A percentile compares a stretch with the other conserved stretches of the same genome.
These are phyloP conservation scores for Zaprionus obscuricornis DNA, from an alignment of 2,888 invertebrate species.

Conservation along the genomic window DNA sequence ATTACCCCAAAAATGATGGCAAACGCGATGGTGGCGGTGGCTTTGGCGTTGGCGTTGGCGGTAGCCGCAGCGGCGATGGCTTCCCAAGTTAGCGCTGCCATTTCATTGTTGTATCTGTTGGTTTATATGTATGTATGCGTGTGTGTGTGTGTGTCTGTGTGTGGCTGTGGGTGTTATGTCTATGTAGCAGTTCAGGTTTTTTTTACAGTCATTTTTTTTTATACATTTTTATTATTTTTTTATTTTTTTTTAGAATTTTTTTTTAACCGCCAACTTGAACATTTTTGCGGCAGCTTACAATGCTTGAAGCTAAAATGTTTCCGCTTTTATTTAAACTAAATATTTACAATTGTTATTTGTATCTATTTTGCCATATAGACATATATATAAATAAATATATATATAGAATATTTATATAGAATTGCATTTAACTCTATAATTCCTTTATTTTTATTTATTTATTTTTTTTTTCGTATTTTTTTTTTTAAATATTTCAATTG, in stretches of 20 bases:
- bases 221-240: slow-evolving; percentile 51
- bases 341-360: slow-evolving; percentile 72
- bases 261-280: slow-evolving; percentile 31
- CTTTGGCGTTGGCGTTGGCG: too few species aligned
- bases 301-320: slow-evolving; percentile 56
- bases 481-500: slow-evolving; percentile 63
- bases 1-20: slow-evolving; percentile 77
- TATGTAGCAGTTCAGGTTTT: too few species aligned
- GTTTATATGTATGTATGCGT: slow-evolving; percentile 18
- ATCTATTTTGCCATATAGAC: not conserved
- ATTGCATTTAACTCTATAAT: slow-evolving; percentile 38
- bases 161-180: too few species aligned
- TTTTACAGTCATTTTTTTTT: slow-evolving; percentile 65
- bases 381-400: slow-evolving; percentile 49
- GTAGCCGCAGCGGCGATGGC: slow-evolving; percentile 43
- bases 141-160: slow-evolving; percentile 19
- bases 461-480: slow-evolving; percentile 17
- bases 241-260: slow-evolving; percentile 67
- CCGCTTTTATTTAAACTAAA: slow-evolving; percentile 62
- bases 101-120: slow-evolving; percentile 59
- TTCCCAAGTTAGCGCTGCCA: slow-evolving; percentile 53
- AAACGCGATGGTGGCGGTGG: too few species aligned
- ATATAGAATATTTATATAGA: slow-evolving; percentile 20
- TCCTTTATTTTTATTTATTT: too few species aligned
- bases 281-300: slow-evolving; percentile 35